Conservation (phyloP, 1,140 invertebrate species). For the Drosophila miranda region DNA sequence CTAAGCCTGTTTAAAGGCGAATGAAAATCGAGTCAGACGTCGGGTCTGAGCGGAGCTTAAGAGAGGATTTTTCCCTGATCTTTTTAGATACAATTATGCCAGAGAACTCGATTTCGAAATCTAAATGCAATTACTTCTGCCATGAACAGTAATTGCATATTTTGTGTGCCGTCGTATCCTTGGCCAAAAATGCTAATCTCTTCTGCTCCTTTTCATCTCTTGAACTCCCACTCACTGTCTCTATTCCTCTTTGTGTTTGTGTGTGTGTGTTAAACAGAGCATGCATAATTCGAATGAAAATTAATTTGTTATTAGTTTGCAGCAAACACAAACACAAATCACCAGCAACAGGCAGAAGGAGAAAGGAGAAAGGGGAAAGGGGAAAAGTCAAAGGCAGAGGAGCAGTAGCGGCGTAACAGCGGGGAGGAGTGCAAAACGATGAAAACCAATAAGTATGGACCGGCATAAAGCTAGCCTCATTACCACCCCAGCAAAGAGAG, state of each 20-base stretch:
- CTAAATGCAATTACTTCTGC: constrained; percentile 17
- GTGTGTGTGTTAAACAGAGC: constrained; percentile 47
- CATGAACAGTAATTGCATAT: constrained; percentile 51
- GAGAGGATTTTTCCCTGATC: too few relatives aligned
- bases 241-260: constrained; percentile 1
- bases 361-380: not conserved
- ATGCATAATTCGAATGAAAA: constrained; percentile 74
- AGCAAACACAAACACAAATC: constrained; percentile 48
- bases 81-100: too few relatives aligned
- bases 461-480: constrained; percentile 66
- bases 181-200: constrained; percentile 54
- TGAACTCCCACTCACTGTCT: too few relatives aligned
- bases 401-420: too few relatives aligned
- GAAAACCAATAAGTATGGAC: constrained; percentile 49
- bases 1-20: not conserved
- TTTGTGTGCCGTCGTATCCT: constrained; percentile 39
- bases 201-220: not conserved
- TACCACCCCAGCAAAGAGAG: constrained; percentile 39
- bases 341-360: constrained; percentile 41
- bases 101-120: constrained; percentile 18
- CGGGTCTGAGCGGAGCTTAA: constrained; percentile 4
- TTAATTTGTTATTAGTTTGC: constrained; percentile 76
- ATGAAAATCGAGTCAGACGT: constrained; percentile 14
- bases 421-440: constrained; percentile 3
- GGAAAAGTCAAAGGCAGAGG: too few relatives aligned